Conservation (phyloP, 1,140 invertebrate genomes). For the Papilio helenus region DNA sequence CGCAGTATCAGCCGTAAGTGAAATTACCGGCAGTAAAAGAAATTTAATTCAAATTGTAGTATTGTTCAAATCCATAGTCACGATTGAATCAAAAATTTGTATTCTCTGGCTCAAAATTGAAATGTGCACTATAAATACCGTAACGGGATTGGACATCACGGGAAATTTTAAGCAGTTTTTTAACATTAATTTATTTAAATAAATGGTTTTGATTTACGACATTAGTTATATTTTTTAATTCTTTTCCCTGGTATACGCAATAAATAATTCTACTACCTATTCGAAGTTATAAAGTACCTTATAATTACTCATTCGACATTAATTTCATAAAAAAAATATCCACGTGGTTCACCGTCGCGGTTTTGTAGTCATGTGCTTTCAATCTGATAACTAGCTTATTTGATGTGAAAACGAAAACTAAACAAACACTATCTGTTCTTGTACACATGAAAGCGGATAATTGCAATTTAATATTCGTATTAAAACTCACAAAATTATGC, state of each 20-base stretch:
- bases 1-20: not conserved
- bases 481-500: not conserved
- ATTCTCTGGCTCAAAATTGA: not conserved
- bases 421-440: not conserved
- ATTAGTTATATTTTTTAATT: too few species aligned
- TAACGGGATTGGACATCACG: too few species aligned
- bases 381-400: not conserved
- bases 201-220: too few species aligned
- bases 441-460: conserved; percentile 12
- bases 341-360: too few species aligned
- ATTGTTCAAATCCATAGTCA: conserved; percentile 9
- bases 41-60: not conserved
- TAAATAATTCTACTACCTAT: too few species aligned
- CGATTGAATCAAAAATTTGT: not conserved
- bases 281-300: too few species aligned
- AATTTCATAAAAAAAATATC: too few species aligned
- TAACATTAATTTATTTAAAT: too few species aligned
- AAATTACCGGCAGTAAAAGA: not conserved
- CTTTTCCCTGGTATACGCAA: too few species aligned
- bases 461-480: conserved; percentile 16
- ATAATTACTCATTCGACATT: too few species aligned
- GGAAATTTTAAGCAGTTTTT: too few species aligned
- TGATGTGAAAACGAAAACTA: not conserved
- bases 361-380: not conserved
- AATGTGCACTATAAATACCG: conserved; percentile 4